Percentiles rank a stretch among this genome's conserved stretches.
Conservation (phyloP, 2,113 vertebrate genomes). For the Leucopsar rothschildi region DNA sequence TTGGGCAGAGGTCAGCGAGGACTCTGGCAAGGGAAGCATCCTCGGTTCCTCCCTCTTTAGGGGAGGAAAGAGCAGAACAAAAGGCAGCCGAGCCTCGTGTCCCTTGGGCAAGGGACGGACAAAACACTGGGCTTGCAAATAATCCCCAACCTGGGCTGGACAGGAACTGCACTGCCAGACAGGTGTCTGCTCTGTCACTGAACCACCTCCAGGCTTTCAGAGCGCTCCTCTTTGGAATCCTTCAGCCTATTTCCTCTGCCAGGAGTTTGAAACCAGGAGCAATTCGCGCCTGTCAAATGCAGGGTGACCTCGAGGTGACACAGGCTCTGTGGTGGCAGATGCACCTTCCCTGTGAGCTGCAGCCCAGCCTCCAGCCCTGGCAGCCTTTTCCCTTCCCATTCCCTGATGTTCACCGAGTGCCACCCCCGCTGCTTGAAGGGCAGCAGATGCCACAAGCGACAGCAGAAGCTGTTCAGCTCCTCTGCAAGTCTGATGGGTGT, state of each 20-base stretch:
- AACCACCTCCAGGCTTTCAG: neutral
- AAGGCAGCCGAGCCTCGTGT: neutral
- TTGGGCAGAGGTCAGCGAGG: slow-evolving; percentile 51
- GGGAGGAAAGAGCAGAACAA: slow-evolving; percentile 63
- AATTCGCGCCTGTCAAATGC: neutral
- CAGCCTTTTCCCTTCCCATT: neutral
- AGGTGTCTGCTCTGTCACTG: slow-evolving; percentile 44
- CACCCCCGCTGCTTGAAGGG: neutral
- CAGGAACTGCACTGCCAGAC: neutral
- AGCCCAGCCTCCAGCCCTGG: neutral
- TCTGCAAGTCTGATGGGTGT: neutral
- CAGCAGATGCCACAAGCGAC: neutral
- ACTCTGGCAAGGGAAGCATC: slow-evolving; percentile 63
- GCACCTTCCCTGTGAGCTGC: neutral
- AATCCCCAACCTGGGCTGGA: slow-evolving; percentile 19
- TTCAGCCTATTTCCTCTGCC: neutral
- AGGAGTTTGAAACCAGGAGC: neutral
- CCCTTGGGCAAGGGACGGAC: slow-evolving; percentile 44
- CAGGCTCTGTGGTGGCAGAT: neutral
- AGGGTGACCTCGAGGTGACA: neutral
- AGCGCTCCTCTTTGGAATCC: neutral
- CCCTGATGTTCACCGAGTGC: accelerated
- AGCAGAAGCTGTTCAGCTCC: neutral
- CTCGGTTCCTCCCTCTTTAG: slow-evolving; percentile 58
- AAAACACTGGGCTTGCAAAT: slow-evolving; percentile 18